Base-by-base conservation (phyloP, 2,888 invertebrate species). In the Perdita meconis region DNA sequence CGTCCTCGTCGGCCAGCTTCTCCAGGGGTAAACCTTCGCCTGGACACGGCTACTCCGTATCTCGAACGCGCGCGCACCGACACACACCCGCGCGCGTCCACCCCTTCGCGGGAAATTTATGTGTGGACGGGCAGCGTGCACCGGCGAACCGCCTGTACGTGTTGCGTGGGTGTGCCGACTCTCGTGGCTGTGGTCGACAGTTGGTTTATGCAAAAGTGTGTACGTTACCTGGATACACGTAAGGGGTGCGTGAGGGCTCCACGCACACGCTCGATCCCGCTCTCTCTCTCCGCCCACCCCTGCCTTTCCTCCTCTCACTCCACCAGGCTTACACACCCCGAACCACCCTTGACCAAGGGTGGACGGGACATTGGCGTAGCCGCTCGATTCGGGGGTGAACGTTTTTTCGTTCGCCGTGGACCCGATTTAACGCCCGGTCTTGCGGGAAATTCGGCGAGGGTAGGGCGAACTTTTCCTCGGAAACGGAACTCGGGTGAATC, bases 341-440 rank as follows among this genome's bases (percentile, higher is more conserved):
- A 78, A 72, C 79, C 83, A 80, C 83, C 84, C 86, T 87, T 88
- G 87, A 88, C 87, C 88, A 85, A 83, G 83, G 86, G 74, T 84
- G 84, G 84, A 88, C 86, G 79, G 57, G 65, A 79, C 89, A 89
- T 83, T 86, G 88, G 89, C 88, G 88, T 89, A 89, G 61, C 47
- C 13, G 44, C 36, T 24, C 53, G 60, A 44, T 30, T 26, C 51
- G 55, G 51, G 63, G 36, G 26, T 26, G 47, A n/a, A 30, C 13
- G 19, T 26, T 73, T 76, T 61, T 36, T 47, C 38, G 26, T 64
- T 65, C 16, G 30, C 22, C 34, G n/a, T 24, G 8, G 6, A 57
- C 44, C 44, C 3, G 10, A 4, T 19, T 44, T 16, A 24, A 56
- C 13, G 44, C 8, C 12, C 38, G 38, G 24, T 51, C 26, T 40